A percentile compares a stretch with the other conserved stretches of the same genome.
Evolutionary conservation across 2,113 vertebrate species (phyloP).

Genomic region (Muntiacus muntjak): DNA sequence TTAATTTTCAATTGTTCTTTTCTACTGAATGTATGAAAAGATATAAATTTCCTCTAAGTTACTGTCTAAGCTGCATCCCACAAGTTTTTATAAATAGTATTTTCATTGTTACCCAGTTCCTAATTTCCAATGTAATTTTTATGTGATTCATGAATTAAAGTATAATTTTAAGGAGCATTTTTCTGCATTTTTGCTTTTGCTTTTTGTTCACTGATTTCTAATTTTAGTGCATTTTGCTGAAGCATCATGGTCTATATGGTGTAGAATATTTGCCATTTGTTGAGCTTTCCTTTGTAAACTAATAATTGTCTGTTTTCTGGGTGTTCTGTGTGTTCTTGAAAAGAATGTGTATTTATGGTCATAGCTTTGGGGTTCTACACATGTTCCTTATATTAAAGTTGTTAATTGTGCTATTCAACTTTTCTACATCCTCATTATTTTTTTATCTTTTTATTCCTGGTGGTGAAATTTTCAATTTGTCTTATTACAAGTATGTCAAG

Average conservation of each 20-base stretch:
- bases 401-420: neutral
- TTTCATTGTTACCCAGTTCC: conserved; percentile 33
- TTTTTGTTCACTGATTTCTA: conserved; percentile 27
- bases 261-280: neutral
- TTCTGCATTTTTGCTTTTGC: neutral
- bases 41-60: neutral
- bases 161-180: neutral
- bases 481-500: neutral
- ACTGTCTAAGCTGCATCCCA: neutral
- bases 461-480: neutral
- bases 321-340: neutral
- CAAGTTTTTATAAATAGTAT: conserved; percentile 18
- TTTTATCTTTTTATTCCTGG: conserved; percentile 20
- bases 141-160: neutral
- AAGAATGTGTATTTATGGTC: neutral
- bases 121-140: conserved; percentile 16
- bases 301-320: neutral
- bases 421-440: neutral
- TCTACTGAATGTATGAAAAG: neutral
- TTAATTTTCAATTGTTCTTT: neutral
- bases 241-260: neutral
- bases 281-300: neutral
- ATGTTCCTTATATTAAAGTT: conserved; percentile 1
- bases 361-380: neutral
- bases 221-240: conserved; percentile 2